A percentile compares a stretch with the other conserved stretches of the same genome.
These are phyloP conservation scores for Clarias laeviceps DNA, from an alignment of 2,797 vertebrate species.

Conservation along the genomic window DNA sequence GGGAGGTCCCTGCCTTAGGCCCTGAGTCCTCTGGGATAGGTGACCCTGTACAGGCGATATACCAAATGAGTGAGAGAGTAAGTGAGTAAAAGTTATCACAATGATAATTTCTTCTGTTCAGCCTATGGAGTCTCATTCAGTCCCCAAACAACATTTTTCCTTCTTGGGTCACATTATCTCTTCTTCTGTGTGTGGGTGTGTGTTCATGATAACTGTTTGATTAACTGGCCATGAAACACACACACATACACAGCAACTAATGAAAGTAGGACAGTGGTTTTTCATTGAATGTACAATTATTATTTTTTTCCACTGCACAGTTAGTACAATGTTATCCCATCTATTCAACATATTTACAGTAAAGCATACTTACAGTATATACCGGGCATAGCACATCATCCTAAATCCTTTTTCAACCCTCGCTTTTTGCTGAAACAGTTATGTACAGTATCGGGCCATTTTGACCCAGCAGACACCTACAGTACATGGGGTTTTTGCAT, in stretches of 20 bases:
- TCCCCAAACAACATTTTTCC: not conserved
- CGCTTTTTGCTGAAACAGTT: not conserved
- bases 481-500: not conserved
- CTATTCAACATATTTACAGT: not conserved
- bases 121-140: not conserved
- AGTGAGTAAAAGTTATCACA: not conserved
- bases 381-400: not conserved
- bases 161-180: not conserved
- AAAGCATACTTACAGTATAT: not conserved
- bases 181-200: constrained; percentile 6
- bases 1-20: too few relatives aligned
- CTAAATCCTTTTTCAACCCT: not conserved
- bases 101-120: not conserved
- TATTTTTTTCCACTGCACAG: not conserved
- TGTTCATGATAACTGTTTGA: constrained; percentile 13
- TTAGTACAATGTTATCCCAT: not conserved
- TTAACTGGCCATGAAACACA: not conserved
- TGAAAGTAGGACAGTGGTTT: not conserved
- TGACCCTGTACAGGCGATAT: too few relatives aligned
- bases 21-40: too few relatives aligned
- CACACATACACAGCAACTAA: not conserved
- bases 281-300: not conserved
- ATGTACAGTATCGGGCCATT: not conserved
- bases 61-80: too few relatives aligned
- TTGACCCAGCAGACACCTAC: not conserved